Evolutionary conservation across 1,140 invertebrate species (phyloP), one percentile per base, ranked within the genome.

Genomic region (Protaetia brevitarsis): DNA sequence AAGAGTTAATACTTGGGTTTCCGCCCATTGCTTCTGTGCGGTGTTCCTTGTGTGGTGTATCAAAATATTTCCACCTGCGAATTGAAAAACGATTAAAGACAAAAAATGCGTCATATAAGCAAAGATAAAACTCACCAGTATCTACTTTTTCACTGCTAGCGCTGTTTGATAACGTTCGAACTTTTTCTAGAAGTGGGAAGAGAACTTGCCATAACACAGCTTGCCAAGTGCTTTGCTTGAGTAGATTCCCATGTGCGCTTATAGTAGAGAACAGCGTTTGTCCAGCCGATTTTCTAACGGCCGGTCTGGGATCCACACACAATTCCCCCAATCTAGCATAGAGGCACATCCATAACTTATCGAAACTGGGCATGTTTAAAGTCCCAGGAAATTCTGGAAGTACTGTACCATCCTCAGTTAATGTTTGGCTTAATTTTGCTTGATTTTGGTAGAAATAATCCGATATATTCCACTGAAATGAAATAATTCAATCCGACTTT

Each of bases 11-110:
- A 87, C 86, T 81, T 84, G 72, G 3, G 97, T 99, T 81, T 99
- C 97, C 5, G 96, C 95, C 97, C 97, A 99, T 77, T 99, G 97
- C 75, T 99, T 99, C 76, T 98, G 95, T 13, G 96, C 96, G 0
- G 97, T 99, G 79, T 99, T 98, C 69, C 97, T 85, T 0, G 96
- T 97, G 80, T 99, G 97, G 81, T 99, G 97, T 71, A 99, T 98
- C 0, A 99, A 83, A 71, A 99, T 96, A 75, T 96, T 96, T 41
- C 92, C 93, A 56, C 65, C 65, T 51, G 41, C n/a, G n/a, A n/a
- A n/a, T n/a, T n/a, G n/a, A n/a, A n/a, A n/a, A n/a, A 5, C 10
- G 26, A 51, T 8, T 56, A 56, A 56, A 34, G 7, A 8, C 8
- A 19, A 56, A 56, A 59, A 59, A 8, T 8, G 19, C 5, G 7